Conservation (phyloP, 2,113 vertebrate species). For the Pongo pygmaeus region DNA sequence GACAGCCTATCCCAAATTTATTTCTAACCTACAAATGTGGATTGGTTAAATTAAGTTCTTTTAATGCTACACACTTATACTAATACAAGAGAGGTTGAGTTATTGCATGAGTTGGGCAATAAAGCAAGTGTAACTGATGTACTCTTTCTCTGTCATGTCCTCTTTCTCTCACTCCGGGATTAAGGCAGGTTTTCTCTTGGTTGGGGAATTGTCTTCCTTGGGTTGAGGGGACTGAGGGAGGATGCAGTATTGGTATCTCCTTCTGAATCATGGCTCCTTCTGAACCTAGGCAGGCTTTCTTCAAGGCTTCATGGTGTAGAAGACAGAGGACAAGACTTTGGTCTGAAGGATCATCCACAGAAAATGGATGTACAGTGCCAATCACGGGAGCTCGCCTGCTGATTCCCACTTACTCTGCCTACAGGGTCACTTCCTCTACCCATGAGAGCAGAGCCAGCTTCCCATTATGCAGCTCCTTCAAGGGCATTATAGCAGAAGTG, state of each 20-base stretch:
- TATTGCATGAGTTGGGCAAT: neutral
- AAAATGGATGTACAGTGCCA: neutral
- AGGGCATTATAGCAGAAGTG: neutral
- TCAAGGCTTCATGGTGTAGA: neutral
- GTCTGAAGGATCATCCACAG: neutral
- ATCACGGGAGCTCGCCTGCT: neutral
- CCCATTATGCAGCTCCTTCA: neutral
- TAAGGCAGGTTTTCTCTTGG: neutral
- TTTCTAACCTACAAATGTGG: neutral
- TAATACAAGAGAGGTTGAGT: neutral
- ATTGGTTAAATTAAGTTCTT: neutral
- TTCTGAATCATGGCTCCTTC: neutral
- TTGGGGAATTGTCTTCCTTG: neutral
- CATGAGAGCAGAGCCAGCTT: neutral
- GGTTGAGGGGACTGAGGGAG: neutral
- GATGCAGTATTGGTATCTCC: neutral
- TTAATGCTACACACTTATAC: neutral
- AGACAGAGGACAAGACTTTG: neutral
- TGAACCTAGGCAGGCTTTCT: neutral
- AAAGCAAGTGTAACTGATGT: neutral
- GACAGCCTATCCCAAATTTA: neutral
- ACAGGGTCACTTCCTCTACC: neutral
- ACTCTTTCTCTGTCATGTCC: neutral
- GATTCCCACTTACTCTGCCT: neutral
- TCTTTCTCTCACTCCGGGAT: neutral